Evolutionary conservation across 2,797 vertebrate species (phyloP).

Genomic region (Malacoctenus gilli): DNA sequence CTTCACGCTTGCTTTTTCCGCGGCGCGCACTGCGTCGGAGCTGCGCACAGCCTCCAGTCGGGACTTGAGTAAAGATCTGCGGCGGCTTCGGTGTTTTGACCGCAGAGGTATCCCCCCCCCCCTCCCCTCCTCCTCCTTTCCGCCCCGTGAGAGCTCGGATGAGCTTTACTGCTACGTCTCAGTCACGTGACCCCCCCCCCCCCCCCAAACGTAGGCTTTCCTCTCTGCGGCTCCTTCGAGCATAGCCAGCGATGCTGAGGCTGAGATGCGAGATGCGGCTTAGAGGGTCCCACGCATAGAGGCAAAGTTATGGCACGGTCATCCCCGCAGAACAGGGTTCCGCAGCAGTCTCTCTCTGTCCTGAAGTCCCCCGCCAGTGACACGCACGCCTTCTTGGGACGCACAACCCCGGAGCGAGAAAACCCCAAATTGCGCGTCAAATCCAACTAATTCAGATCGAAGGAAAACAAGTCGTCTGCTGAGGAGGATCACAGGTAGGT

Average conservation of each 20-base stretch:
- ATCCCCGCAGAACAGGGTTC: constrained; percentile 41
- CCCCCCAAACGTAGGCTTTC: constrained; percentile 33
- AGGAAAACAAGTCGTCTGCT: constrained; percentile 4
- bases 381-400: constrained; percentile 49
- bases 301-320: constrained; percentile 69
- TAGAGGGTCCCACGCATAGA: constrained; percentile 32
- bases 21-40: too few relatives aligned
- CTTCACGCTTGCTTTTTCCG: too few relatives aligned
- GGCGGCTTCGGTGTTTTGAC: constrained; percentile 46
- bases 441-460: constrained; percentile 35
- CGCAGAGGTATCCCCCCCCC: constrained; percentile 21
- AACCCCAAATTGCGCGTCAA: constrained; percentile 47
- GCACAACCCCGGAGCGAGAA: constrained; percentile 24
- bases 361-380: constrained; percentile 31
- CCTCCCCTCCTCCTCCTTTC: neutral
- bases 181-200: constrained; percentile 73
- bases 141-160: constrained; percentile 17
- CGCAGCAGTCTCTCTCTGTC: constrained; percentile 31
- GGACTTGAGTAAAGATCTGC: constrained; percentile 29
- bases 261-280: constrained; percentile 59
- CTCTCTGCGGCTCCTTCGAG: constrained; percentile 46
- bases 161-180: constrained; percentile 52
- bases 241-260: constrained; percentile 42
- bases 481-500: constrained; percentile 52
- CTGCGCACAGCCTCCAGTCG: neutral